Evolutionary conservation across 2,888 invertebrate genomes (phyloP).

Genomic region (Drosophila fulvimacula): DNA sequence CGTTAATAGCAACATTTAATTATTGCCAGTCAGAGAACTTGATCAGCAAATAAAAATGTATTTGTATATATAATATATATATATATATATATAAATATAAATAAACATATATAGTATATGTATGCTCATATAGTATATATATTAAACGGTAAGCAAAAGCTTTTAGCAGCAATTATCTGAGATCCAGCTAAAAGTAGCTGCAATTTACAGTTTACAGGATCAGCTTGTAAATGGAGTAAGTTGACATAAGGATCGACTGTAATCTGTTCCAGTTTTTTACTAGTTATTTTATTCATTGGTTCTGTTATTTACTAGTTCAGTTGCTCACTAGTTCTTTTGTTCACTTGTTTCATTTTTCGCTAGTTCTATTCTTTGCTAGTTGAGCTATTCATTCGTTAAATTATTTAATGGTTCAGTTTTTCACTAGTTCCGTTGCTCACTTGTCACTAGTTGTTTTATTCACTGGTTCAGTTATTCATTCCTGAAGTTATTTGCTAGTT

Average conservation of each 20-base stretch:
- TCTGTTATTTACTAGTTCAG: not conserved
- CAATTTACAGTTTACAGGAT: not conserved
- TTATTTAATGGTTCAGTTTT: not conserved
- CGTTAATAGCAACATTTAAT: constrained; percentile 55
- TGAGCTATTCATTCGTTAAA: not conserved
- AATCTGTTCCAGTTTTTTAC: not conserved
- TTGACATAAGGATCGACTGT: not conserved
- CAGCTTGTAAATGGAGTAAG: not conserved
- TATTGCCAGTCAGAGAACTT: constrained; percentile 41
- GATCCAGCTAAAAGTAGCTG: not conserved
- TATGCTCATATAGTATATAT: too few species aligned
- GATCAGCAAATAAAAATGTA: constrained; percentile 30
- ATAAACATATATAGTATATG: not conserved
- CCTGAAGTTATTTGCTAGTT: not conserved
- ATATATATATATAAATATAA: not conserved
- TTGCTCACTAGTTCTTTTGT: not conserved
- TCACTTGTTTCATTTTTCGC: too few species aligned
- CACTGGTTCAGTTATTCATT: not conserved
- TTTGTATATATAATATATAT: constrained; percentile 5
- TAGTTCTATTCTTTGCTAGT: not conserved
- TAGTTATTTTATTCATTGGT: too few species aligned
- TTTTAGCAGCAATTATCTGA: not conserved
- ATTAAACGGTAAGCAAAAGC: not conserved
- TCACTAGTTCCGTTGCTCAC: not conserved
- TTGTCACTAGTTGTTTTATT: not conserved